Evolutionary conservation across 2,888 invertebrate species (phyloP).

Genomic region (Omphaloscelis lunosa): DNA sequence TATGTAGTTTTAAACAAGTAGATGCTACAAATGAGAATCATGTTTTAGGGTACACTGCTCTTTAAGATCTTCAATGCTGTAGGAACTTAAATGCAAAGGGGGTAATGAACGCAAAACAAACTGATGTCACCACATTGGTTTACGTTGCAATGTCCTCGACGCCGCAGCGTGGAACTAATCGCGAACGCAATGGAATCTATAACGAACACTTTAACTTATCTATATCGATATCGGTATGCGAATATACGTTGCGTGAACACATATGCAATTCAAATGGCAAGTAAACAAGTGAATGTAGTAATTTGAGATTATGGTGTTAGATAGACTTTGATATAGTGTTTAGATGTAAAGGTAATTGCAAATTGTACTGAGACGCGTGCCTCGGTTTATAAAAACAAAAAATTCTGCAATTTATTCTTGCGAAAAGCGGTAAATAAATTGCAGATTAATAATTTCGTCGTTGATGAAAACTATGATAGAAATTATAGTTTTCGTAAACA

Average conservation of each 20-base stretch:
- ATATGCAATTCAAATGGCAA: slow-evolving; percentile 47
- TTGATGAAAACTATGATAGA: background rate
- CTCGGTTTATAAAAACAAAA: background rate
- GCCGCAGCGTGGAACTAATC: slow-evolving; percentile 78
- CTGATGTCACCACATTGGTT: slow-evolving; percentile 23
- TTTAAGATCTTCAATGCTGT: background rate
- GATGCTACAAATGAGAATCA: background rate
- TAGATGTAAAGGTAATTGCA: background rate
- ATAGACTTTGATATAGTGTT: slow-evolving; percentile 33
- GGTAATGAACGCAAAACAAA: slow-evolving; percentile 31
- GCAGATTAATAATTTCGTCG: no score
- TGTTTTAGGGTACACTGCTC: slow-evolving; percentile 11
- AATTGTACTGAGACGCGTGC: background rate
- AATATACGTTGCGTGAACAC: slow-evolving; percentile 54
- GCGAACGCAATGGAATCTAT: slow-evolving; percentile 75
- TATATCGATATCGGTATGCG: slow-evolving; percentile 66
- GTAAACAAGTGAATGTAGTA: slow-evolving; percentile 60
- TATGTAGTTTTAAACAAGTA: background rate
- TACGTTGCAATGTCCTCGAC: slow-evolving; percentile 73
- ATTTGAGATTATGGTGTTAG: slow-evolving; percentile 45
- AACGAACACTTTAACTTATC: slow-evolving; percentile 70
- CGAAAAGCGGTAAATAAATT: background rate
- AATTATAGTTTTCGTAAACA: background rate
- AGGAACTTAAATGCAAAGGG: slow-evolving; percentile 9
- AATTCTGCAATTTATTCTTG: background rate